A percentile compares a stretch with the other conserved stretches of the same genome.
Evolutionary conservation across 2,797 vertebrate genomes (phyloP).

Genomic region (Tauraco hartlaubi): DNA sequence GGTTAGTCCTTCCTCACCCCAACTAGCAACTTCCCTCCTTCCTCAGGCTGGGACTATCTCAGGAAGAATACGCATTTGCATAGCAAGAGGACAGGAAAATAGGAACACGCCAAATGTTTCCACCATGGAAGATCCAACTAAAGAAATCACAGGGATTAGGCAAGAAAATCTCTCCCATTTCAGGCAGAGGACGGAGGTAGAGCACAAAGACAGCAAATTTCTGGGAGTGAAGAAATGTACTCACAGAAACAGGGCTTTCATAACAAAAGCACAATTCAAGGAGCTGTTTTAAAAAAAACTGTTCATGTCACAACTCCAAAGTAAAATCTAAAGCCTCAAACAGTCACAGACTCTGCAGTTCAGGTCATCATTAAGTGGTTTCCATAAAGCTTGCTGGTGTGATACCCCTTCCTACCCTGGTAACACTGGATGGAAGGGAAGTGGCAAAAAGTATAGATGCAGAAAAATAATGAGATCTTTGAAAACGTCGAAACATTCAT

Average conservation of each 20-base stretch:
- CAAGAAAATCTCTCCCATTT: not conserved
- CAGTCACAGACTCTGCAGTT: not conserved
- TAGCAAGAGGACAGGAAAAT: not conserved
- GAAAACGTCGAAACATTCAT: not conserved
- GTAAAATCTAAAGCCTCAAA: not conserved
- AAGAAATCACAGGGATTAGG: not conserved
- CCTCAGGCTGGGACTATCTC: not conserved
- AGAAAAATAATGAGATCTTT: not conserved
- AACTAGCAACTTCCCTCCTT: not conserved
- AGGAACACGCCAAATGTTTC: not conserved
- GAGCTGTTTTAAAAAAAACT: not conserved
- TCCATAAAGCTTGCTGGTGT: not conserved
- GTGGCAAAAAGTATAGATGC: not conserved
- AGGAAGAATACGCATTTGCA: not conserved
- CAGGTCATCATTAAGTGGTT: not conserved
- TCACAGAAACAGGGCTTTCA: not conserved
- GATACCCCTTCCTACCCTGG: not conserved
- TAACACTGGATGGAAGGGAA: not conserved
- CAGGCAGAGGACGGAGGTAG: not conserved
- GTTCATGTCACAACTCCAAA: not conserved
- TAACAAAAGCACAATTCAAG: not conserved
- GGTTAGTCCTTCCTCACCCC: conserved; percentile 14
- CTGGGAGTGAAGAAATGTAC: not conserved
- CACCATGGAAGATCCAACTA: not conserved
- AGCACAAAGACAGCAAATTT: not conserved